Conservation (phyloP, 1,140 invertebrate genomes). For the Hyles vespertilio region DNA sequence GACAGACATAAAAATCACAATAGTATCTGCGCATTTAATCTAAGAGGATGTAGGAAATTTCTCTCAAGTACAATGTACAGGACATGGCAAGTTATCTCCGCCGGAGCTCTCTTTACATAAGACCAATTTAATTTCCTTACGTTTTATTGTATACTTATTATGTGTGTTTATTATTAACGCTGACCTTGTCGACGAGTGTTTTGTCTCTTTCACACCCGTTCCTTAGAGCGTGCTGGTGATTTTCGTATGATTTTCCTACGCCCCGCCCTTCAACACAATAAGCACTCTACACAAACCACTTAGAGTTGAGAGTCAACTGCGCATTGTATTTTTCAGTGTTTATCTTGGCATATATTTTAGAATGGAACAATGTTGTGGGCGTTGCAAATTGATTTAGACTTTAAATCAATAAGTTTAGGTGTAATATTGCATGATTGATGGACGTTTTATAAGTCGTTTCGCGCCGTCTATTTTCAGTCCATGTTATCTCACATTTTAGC, state of each 20-base stretch:
- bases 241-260: conserved; percentile 58
- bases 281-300: conserved; percentile 23
- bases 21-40: no score
- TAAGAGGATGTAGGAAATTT: no score
- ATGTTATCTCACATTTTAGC: conserved; percentile 62
- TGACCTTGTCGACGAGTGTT: conserved; percentile 48
- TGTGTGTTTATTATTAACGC: conserved; percentile 38
- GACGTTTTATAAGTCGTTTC: conserved; percentile 18
- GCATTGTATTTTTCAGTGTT: conserved; percentile 44
- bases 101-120: no score
- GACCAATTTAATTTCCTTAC: no score
- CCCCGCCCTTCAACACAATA: conserved; percentile 16
- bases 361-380: conserved; percentile 22
- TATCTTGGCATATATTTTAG: conserved; percentile 33
- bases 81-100: no score
- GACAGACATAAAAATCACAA: no score
- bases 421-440: conserved; percentile 15
- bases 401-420: conserved; percentile 14
- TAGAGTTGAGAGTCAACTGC: conserved; percentile 30
- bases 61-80: no score
- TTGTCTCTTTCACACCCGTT: conserved; percentile 40
- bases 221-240: conserved; percentile 26
- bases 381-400: conserved; percentile 10
- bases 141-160: conserved; percentile 15
- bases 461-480: conserved; percentile 8